A percentile compares a stretch with the other conserved stretches of the same genome.
Evolutionary conservation across 2,113 vertebrate genomes (phyloP).

Genomic region (Eleginops maclovinus): DNA sequence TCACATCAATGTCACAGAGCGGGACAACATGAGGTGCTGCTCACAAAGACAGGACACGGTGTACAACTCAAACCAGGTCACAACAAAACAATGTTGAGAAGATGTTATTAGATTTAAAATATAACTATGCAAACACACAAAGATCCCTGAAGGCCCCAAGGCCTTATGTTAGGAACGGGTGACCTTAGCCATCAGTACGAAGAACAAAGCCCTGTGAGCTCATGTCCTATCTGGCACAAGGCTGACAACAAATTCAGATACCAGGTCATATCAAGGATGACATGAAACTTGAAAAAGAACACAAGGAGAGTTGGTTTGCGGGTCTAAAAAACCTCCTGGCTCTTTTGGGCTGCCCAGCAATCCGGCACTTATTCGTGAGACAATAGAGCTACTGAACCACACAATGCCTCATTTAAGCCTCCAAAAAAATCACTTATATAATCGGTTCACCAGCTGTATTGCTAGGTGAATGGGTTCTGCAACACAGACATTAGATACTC

Average conservation of each 20-base stretch:
- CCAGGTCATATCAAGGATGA: conserved; percentile 28
- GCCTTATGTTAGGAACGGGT: not conserved
- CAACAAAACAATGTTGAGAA: not conserved
- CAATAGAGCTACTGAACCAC: conserved; percentile 4
- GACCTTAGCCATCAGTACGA: not conserved
- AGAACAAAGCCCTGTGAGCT: conserved; percentile 18
- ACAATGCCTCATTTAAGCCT: not conserved
- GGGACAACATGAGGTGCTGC: not conserved
- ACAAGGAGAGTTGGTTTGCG: not conserved
- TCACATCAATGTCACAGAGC: not conserved
- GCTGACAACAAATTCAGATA: not conserved
- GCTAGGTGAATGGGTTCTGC: not conserved
- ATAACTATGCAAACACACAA: not conserved
- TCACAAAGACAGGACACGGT: not conserved
- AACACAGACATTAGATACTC: not conserved
- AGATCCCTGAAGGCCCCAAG: not conserved
- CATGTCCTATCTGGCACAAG: not conserved
- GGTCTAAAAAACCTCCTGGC: not conserved
- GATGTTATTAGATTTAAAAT: not conserved
- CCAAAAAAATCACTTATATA: not conserved
- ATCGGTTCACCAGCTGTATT: not conserved
- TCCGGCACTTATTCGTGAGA: not conserved
- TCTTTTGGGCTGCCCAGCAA: not conserved
- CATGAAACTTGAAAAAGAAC: not conserved
- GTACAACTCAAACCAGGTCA: not conserved